These are phyloP conservation scores for Podotricha telesiphe DNA, from an alignment of 2,888 invertebrate genomes.

Conservation along the genomic window DNA sequence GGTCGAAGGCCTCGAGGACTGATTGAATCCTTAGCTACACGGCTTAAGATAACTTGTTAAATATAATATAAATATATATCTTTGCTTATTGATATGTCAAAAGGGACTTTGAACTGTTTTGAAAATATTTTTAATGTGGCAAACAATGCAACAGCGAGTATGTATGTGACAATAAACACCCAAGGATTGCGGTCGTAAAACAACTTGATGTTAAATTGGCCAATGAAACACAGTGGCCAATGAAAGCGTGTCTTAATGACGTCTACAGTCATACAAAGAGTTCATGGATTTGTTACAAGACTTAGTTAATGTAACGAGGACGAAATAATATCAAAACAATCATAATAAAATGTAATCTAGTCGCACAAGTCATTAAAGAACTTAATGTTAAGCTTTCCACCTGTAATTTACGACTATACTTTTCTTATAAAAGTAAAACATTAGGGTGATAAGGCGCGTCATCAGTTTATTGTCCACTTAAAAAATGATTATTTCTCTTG, in stretches of 20 bases:
- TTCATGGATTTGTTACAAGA: too few species aligned
- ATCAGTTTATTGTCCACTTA: too few species aligned
- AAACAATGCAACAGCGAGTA: too few species aligned
- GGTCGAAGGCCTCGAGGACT: background rate
- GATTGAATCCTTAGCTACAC: background rate
- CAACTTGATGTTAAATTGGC: conserved; percentile 18
- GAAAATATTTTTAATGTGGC: too few species aligned
- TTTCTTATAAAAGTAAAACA: conserved; percentile 11
- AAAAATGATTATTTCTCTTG: conserved; percentile 30
- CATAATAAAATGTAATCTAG: background rate
- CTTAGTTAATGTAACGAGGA: too few species aligned
- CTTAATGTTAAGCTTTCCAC: background rate
- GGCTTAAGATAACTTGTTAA: too few species aligned
- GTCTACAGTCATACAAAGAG: too few species aligned
- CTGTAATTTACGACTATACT: background rate
- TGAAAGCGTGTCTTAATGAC: conserved; percentile 1
- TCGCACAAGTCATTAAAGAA: background rate
- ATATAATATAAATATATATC: too few species aligned
- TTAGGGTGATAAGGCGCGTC: conserved; percentile 29
- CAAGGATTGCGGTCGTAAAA: background rate
- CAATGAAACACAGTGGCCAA: conserved; percentile 20
- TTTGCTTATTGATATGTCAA: too few species aligned
- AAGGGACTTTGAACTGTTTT: too few species aligned
- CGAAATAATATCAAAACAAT: too few species aligned
- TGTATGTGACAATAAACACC: background rate